Evolutionary conservation across 2,797 vertebrate species (phyloP), one percentile per base, ranked within the genome.

Genomic region (Myotis planiceps): DNA sequence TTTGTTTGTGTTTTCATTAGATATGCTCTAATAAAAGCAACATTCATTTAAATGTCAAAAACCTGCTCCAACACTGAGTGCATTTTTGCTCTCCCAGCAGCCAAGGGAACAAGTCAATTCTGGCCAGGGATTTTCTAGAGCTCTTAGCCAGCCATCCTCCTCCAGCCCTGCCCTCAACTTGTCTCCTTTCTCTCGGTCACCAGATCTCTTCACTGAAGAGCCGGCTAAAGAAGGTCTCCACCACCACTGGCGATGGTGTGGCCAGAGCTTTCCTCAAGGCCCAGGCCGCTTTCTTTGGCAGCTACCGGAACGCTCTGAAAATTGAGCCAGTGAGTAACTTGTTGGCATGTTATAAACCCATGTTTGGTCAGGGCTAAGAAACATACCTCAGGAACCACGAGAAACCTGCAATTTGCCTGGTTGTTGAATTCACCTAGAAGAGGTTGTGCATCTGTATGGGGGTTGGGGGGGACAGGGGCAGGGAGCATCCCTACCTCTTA

Each of bases 211-310:
- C 99, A 8, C 98, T 99, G 97, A 99, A 99, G 98, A 99, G 98
- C 97, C 99, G 99, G 32, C 96, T 99, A 92, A 99, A 99, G 98
- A 99, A 99, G 96, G 99, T 99, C 92, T 99, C 99, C 23, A 99
- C 99, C 29, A 99, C 99, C 5, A 99, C 99, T 0, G 99, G 99
- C 0, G 99, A 99, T 10, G 99, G 99, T 0, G 99, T 99, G 69
- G 99, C 99, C 27, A 98, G 99, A 97, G 99, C 99, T 0, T 99
- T 99, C 98, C 98, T 99, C 34, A 99, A 99, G 98, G 99, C 99
- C 93, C 99, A 99, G 97, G 99, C 99, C 0, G 99, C 99, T 94
- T 98, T 99, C 95, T 99, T 99, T 2, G 99, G 99, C 95, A 99
- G 99, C 98, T 99, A 99, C 98, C 99, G 99, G 89, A 99, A 99